Base-by-base conservation (phyloP, 2,797 vertebrate species). In the Hippocampus kuda region DNA sequence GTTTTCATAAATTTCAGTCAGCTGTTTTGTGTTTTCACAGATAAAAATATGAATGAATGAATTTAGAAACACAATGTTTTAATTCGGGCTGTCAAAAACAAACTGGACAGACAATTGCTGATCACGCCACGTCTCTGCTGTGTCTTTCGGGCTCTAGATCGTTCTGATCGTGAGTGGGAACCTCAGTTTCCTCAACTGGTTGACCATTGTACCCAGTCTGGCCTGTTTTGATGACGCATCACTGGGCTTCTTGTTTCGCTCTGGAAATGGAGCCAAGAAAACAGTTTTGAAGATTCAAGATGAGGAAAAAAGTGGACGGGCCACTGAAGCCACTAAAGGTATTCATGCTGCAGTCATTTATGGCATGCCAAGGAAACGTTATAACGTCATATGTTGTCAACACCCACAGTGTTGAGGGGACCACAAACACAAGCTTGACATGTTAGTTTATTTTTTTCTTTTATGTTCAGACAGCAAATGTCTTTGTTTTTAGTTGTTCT, bases 141-240 rank as follows among this genome's bases (percentile, higher is more conserved):
- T 56, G 57, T 53, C 1, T 70, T 0, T 61, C n/a, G 57, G 10
- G 0, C 44, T 57, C 24, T 60, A 98, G 97, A 90, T 90, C n/a
- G 83, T 90, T 53, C 89, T 99, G 68, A 93, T 98, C 54, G 0
- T 94, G 2, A 98, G 95, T 0, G 96, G 96, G 48, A 99, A 98
- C 88, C 90, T 99, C 77, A 98, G 96, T 77, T 98, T 98, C 85
- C 91, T 99, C 4, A 98, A 98, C 91, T 99, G 97, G 96, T 87
- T 99, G 53, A 97, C 95, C 80, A 92, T 97, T 0, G 91, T 99
- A 80, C 96, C 96, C 76, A 93, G 95, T 83, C 69, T 97, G 0
- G 91, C 94, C 65, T 98, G 94, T 86, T 99, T 99, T 0, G 96
- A 99, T 0, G 96, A 99, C 0, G 70, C 85, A 0, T 83, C 91